Conservation (phyloP, 2,888 invertebrate genomes). For the Spodoptera littoralis region DNA sequence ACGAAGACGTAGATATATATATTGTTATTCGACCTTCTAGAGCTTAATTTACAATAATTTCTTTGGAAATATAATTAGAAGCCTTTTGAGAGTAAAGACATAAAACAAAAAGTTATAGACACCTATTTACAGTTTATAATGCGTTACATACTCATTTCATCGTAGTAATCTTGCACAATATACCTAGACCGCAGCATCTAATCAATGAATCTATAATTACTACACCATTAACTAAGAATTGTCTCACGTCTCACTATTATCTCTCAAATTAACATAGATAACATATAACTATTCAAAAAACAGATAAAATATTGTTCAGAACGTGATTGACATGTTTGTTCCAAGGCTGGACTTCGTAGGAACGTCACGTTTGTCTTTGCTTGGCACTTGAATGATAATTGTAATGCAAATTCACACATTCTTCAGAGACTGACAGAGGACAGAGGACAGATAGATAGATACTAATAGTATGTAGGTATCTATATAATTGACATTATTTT, state of each 20-base stretch:
- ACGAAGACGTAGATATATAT: too few species aligned
- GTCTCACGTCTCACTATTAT: background rate
- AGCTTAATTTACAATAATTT: too few species aligned
- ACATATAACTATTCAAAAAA: slow-evolving; percentile 3
- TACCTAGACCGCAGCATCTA: too few species aligned
- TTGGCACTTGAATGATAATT: slow-evolving; percentile 41
- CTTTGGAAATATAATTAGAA: too few species aligned
- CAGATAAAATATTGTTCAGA: slow-evolving; percentile 6
- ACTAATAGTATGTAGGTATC: background rate
- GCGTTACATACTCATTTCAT: too few species aligned
- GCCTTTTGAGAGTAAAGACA: too few species aligned
- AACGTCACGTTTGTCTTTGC: slow-evolving; percentile 43
- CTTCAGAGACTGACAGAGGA: slow-evolving; percentile 1
- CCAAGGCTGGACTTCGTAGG: slow-evolving; percentile 30
- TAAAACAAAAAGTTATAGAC: too few species aligned
- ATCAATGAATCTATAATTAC: too few species aligned
- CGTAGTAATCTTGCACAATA: too few species aligned
- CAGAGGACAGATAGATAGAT: background rate
- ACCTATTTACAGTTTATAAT: too few species aligned
- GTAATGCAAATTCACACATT: slow-evolving; percentile 14
- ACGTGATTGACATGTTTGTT: slow-evolving; percentile 38
- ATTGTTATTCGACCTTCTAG: too few species aligned
- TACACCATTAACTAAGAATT: background rate
- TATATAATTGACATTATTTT: too few species aligned
- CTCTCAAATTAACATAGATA: background rate